Base-by-base conservation (phyloP, 2,888 invertebrate species). In the Strigamia maritima region DNA sequence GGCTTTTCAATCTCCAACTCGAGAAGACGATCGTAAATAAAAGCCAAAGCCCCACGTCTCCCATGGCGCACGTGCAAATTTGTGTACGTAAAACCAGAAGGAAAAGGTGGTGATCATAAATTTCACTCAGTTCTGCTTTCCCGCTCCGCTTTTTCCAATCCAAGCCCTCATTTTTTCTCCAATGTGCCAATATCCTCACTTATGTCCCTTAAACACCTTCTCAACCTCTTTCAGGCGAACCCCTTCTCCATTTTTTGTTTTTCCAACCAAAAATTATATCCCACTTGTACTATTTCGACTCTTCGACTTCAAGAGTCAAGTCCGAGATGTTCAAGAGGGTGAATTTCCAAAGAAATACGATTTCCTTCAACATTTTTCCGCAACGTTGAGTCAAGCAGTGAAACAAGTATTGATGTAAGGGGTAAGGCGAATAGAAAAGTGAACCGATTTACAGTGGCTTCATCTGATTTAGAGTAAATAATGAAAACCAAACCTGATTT, bases 1-100 rank as follows among this genome's bases (percentile, higher is more conserved):
- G 54, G 54, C 54, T 54, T 54, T 54, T 54, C 54, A 54, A 54
- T 54, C 54, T 54, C 54, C 54, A 54, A 54, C 54, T 54, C 54
- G 54, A 54, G 54, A 54, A 54, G 54, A 54, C 54, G 54, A 54
- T 54, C 54, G 54, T 54, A 54, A 54, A 54, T 54, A 54, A 54
- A 54, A 54, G 54, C 54, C 54, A 54, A 54, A 54, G 54, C 54
- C 54, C 54, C 54, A 19, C 54, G 54, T 54, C 54, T 54, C 54
- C 54, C 54, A 54, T 54, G 54, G 22, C 54, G 54, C 54, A 54
- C 54, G 54, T 54, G 54, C 54, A 54, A 54, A 54, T 54, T 54
- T 54, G 54, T 54, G 54, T 54, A 54, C 54, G 54, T 54, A 54
- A 54, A 54, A 54, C 54, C 54, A 54, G 54, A 54, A 54, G 54